Conservation (phyloP, 1,140 invertebrate genomes). For the Aphis craccivora region DNA sequence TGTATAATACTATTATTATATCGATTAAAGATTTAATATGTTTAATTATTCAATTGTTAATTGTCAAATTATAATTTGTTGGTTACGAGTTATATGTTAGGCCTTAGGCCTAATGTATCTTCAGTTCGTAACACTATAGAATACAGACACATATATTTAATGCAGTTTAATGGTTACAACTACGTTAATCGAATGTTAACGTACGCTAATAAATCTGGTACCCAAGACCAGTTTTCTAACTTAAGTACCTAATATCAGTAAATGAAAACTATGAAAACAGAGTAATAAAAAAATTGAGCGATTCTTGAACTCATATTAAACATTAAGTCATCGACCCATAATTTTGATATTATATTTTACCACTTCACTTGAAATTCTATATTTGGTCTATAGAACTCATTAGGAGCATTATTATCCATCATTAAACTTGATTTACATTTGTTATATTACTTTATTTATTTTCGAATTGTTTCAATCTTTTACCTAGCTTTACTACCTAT, state of each 20-base stretch:
- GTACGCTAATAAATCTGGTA: not conserved
- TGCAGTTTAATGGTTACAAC: not conserved
- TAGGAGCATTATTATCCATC: not conserved
- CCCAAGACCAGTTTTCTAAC: not conserved
- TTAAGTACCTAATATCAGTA: not conserved
- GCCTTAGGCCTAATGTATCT: not conserved
- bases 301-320: slow-evolving; percentile 6
- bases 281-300: not conserved
- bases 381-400: not conserved
- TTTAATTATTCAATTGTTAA: not conserved
- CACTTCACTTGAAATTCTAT: slow-evolving; percentile 43
- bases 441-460: not conserved
- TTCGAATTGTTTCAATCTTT: not conserved
- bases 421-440: not conserved
- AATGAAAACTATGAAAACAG: not conserved
- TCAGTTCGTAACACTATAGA: not conserved
- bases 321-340: slow-evolving; percentile 11
- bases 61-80: not conserved
- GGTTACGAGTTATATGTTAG: not conserved
- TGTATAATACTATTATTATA: too few relatives aligned
- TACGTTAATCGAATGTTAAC: not conserved
- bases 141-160: not conserved
- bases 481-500: not conserved
- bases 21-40: not conserved
- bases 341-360: slow-evolving; percentile 1